phyloP scores from a whole-genome alignment of 2,888 invertebrate species.

The Stratiomys singularior region DNA sequence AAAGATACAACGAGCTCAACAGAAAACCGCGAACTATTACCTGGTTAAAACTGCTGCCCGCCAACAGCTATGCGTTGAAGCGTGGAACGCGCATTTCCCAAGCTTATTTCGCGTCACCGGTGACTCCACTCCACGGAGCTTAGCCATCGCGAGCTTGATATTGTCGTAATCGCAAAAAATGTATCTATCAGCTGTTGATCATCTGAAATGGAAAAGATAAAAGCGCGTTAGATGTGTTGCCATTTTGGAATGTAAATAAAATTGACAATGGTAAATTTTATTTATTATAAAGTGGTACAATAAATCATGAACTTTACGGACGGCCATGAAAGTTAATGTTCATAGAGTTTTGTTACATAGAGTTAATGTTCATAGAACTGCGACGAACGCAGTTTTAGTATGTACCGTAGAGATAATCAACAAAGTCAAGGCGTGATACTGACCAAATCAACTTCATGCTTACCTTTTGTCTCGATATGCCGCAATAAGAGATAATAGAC shows the following conservation, averaged over 20 bases:
- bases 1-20: background rate
- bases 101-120: background rate
- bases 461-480: no score
- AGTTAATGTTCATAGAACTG: no score
- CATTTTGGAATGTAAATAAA: background rate
- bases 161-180: background rate
- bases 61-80: background rate
- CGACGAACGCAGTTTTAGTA: no score
- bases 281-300: no score
- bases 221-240: background rate
- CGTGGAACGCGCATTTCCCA: constrained; percentile 8
- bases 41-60: background rate
- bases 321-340: no score
- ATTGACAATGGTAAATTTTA: no score
- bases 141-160: background rate
- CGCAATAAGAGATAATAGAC: no score
- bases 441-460: no score
- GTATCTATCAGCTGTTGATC: constrained; percentile 3
- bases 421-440: no score
- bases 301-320: no score
- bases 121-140: background rate
- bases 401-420: no score
- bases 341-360: no score
- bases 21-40: background rate
- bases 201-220: background rate